Evolutionary conservation across 2,113 vertebrate species (phyloP), one percentile per base, ranked within the genome.

Genomic region (Centropus unirufus): DNA sequence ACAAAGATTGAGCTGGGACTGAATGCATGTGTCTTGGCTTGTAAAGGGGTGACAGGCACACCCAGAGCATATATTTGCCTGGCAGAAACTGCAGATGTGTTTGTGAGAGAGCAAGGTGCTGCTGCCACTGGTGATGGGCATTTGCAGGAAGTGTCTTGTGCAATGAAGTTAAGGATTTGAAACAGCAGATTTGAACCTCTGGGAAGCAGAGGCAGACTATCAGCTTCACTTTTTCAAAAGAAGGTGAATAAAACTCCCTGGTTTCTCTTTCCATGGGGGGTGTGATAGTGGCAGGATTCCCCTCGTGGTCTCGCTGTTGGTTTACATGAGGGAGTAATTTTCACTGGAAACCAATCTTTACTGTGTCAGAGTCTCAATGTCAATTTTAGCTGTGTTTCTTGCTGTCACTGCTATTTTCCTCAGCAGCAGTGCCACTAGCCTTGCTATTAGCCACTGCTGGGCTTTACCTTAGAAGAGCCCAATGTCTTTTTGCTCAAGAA

Each of bases 371-470:
- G 63, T 44, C 94, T 96, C 70, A 58, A 89, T 92, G 88, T 91
- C 92, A 96, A 91, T 95, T 96, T 97, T 96, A 86, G 91, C 87
- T 88, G 42, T 84, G 76, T 89, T 92, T 93, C 96, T 97, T 93
- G 83, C 93, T 94, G 74, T 82, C 93, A 96, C 75, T 94, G 63
- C 91, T 96, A 95, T 97, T 97, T 97, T 95, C 95, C 97, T 90
- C 96, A 97, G 95, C 93, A 84, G 96, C 92, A 93, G 63, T 84
- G 62, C 91, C 73, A 88, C 81, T 85, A 96, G 94, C 90, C 90
- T 89, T 96, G 94, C 89, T 97, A 97, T 97, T 97, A 97, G 90
- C 92, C 95, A 88, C 94, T 91, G 95, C 87, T 94, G 94, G 85
- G 73, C 83, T 92, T 92, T 97, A 77, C 84, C 73, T 95, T 83